Evolutionary conservation across 2,888 invertebrate species (phyloP).

Genomic region (Plusia festucae): DNA sequence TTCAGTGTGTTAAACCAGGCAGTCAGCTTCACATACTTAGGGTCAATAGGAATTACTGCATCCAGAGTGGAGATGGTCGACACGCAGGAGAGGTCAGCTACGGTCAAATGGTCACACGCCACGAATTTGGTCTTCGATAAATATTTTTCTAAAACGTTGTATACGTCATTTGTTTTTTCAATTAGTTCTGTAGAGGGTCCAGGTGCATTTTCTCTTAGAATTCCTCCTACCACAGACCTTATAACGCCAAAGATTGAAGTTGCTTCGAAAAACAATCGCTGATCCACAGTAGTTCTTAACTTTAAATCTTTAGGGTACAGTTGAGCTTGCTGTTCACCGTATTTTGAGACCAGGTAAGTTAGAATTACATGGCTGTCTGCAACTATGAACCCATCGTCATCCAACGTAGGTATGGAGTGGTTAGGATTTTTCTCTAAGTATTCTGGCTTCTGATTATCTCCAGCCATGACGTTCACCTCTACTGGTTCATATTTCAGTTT

Average conservation of each 20-base stretch:
- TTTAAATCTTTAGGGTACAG: conserved; percentile 66
- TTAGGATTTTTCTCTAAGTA: conserved; percentile 68
- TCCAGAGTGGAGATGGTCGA: conserved; percentile 63
- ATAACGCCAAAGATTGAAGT: conserved; percentile 59
- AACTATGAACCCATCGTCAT: conserved; percentile 68
- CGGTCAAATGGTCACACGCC: conserved; percentile 62
- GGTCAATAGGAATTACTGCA: conserved; percentile 58
- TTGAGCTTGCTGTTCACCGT: conserved; percentile 64
- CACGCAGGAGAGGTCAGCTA: conserved; percentile 69
- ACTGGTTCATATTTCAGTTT: conserved; percentile 59
- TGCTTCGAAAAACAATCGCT: conserved; percentile 66
- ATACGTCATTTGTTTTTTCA: conserved; percentile 58
- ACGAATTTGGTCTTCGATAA: conserved; percentile 60
- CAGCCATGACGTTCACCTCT: conserved; percentile 53
- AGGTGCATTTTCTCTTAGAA: conserved; percentile 41
- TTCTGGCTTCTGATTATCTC: conserved; percentile 63
- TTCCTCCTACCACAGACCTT: conserved; percentile 22
- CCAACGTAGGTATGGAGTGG: conserved; percentile 67
- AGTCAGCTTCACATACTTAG: conserved; percentile 58
- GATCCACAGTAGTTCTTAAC: conserved; percentile 64
- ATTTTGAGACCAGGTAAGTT: conserved; percentile 70
- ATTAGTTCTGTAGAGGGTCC: conserved; percentile 50
- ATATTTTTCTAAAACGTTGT: conserved; percentile 67
- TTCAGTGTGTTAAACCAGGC: conserved; percentile 62
- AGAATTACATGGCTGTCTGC: conserved; percentile 72